Conservation (phyloP, 2,113 vertebrate species). For the Saiga tatarica region DNA sequence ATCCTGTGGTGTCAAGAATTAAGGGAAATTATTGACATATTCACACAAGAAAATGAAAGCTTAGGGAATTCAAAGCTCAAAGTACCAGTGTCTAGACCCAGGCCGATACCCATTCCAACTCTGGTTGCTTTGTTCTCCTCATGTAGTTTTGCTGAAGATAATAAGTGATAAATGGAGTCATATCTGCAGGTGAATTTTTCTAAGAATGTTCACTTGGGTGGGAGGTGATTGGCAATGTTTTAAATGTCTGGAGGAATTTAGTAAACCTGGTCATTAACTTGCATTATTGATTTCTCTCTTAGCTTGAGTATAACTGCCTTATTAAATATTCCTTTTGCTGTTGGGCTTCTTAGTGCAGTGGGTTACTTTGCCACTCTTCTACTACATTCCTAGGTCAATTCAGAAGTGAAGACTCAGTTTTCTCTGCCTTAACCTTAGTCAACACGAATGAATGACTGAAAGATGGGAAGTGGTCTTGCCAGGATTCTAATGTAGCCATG, state of each 20-base stretch:
- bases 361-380: neutral
- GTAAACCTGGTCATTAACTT: neutral
- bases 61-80: neutral
- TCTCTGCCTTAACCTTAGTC: neutral
- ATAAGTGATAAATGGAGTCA: neutral
- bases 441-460: neutral
- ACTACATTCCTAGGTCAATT: neutral
- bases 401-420: neutral
- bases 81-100: neutral
- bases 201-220: neutral
- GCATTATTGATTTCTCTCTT: neutral
- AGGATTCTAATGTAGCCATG: neutral
- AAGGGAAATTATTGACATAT: neutral
- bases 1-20: neutral
- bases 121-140: neutral
- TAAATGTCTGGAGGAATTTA: neutral
- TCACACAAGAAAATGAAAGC: neutral
- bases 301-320: neutral
- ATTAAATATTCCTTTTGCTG: constrained; percentile 4
- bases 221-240: neutral
- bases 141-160: neutral
- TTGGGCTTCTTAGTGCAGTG: neutral
- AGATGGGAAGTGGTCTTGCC: neutral
- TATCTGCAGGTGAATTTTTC: neutral
- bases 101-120: neutral